Conservation (phyloP, 2,888 invertebrate species). For the Thecophora atra region DNA sequence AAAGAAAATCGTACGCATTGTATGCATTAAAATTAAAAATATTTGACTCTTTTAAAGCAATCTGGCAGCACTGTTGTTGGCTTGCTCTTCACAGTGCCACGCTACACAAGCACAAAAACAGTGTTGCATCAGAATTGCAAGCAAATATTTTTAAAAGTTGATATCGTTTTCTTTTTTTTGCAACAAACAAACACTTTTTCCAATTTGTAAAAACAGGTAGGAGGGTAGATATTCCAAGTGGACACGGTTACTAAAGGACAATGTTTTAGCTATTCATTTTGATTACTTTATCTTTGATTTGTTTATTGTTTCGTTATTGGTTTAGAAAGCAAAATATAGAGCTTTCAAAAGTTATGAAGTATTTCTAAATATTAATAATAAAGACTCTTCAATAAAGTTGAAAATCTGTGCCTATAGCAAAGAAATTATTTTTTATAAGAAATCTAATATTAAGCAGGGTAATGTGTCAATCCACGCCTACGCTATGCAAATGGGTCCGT, state of each 20-base stretch:
- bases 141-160: slow-evolving; percentile 26
- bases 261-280: too few relatives aligned
- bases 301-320: too few relatives aligned
- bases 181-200: slow-evolving; percentile 26
- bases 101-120: slow-evolving; percentile 28
- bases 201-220: slow-evolving; percentile 9
- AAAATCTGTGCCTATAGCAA: too few relatives aligned
- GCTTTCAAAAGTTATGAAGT: too few relatives aligned
- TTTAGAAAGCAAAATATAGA: too few relatives aligned
- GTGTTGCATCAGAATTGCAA: slow-evolving; percentile 23
- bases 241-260: slow-evolving; percentile 28
- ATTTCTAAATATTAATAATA: too few relatives aligned
- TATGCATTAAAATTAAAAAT: background rate
- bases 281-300: too few relatives aligned
- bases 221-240: slow-evolving; percentile 36
- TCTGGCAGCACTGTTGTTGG: slow-evolving; percentile 36
- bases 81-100: background rate
- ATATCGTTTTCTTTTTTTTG: slow-evolving; percentile 13
- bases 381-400: too few relatives aligned
- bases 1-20: slow-evolving; percentile 6
- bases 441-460: too few relatives aligned
- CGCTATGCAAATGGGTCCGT: too few relatives aligned
- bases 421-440: too few relatives aligned
- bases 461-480: too few relatives aligned
- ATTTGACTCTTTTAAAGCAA: slow-evolving; percentile 4